Evolutionary conservation across 2,113 vertebrate genomes (phyloP), one percentile per base, ranked within the genome.

Genomic region (Numida meleagris): DNA sequence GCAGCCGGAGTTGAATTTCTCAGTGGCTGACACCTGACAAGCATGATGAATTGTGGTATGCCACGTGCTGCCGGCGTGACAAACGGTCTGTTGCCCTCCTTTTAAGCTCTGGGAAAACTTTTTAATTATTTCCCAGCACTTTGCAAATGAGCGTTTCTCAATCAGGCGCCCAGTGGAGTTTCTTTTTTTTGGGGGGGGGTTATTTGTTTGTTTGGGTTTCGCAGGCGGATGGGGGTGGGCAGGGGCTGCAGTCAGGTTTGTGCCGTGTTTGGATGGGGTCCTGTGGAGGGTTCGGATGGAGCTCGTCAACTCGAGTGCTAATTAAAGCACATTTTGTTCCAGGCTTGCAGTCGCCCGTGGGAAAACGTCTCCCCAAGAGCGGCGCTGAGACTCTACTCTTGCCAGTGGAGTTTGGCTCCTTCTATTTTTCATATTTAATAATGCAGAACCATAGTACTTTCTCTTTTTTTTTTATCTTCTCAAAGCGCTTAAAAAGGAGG

Each of bases 1-100:
- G 94, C 88, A 91, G 81, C 91, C 76, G 82, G 85, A 90, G 81
- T 89, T 96, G 93, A 96, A 96, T 96, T 93, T 97, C 85, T 89
- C 12, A 9, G 76, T 94, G 94, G 68, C 93, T 97, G 96, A 94
- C 96, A 97, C 89, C 96, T 96, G 97, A 94, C 97, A 97, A 84
- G 40, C 18, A 9, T 96, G 97, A 97, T 97, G 48, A 94, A 97
- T 96, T 81, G 88, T 0, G 0, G 86, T 78, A 21, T 48, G 59
- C 88, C 17, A 11, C 10, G 66, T 18, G 21, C 95, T 95, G 95
- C 92, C 0, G 68, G 83, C 59, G 53, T 96, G 96, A 97, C 93
- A 91, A 95, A 96, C 94, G 29, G 92, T 82, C 72, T 0, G 1
- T 53, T 94, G 95, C 63, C 82, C 92, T 96, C 87, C 85, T 95